Base-by-base conservation (phyloP, 2,888 invertebrate species). In the Gandaritis pyraliata region DNA sequence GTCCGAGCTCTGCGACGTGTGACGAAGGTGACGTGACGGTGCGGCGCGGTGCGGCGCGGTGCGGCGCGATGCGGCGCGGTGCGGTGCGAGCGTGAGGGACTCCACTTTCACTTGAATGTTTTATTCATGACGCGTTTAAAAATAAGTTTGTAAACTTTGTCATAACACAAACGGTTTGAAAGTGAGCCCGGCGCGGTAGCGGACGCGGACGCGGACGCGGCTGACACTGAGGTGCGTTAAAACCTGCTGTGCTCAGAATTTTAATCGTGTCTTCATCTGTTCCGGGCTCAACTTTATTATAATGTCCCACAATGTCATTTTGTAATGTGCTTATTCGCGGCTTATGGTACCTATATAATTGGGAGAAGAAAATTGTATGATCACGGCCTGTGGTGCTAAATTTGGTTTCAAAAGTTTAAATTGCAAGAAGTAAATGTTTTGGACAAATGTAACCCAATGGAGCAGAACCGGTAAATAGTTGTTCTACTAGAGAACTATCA, bases 121-220 rank as follows among this genome's bases (percentile, higher is more conserved):
- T 61, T 51, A 61, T 61, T 61, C 61, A 56, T 39, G 51, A 10
- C 46, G 33, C 47, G 54, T 56, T 60, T 61, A 61, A 61, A 55
- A 61, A 61, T 56, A 18, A 51, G 56, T 55, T 55, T 55, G 47
- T 51, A 47, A 56, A 51, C 33, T 61, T 51, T 16, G 45, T 51
- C 46, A 51, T 45, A 61, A 39, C 55, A 60, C 53, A 39, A 51
- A 41, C 53, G 38, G 45, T 43, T 55, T 33, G 43, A 53, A 30
- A 53, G 43, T 53, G 43, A 41, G 51, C 29, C 52, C 43, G 30
- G 43, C 39, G 23, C 23, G 23, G 23, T 23, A 23, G 23, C 23
- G 23, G 23, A 3, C n/a, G n/a, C n/a, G n/a, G 23, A 23, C n/a
- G 23, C 23, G 23, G 23, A 23, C 5, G 43, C 43, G 52, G 52